These are phyloP conservation scores for Philopotamus ludificatus DNA, from an alignment of 1,140 invertebrate genomes.

Conservation along the genomic window DNA sequence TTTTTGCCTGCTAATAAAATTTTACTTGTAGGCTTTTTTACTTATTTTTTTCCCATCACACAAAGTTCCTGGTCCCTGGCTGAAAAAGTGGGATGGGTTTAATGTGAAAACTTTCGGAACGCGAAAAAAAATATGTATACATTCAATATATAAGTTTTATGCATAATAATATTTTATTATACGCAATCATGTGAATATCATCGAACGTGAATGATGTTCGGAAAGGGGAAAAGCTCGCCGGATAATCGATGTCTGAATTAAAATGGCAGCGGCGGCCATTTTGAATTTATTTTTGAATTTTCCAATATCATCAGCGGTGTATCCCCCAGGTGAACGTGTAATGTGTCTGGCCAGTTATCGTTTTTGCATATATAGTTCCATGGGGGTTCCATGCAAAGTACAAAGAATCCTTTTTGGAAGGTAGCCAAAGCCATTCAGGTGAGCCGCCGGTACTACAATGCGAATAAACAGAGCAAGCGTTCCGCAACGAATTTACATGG, in stretches of 20 bases:
- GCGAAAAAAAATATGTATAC: neutral
- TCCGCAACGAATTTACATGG: conserved; percentile 20
- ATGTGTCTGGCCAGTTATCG: neutral
- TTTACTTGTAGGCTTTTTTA: conserved; percentile 5
- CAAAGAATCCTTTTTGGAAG: neutral
- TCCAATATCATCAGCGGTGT: too few species aligned
- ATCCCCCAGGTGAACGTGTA: neutral
- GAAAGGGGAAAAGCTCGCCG: neutral
- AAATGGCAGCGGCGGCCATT: too few species aligned
- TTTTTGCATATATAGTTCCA: neutral
- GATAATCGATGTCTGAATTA: too few species aligned
- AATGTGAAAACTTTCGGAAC: neutral
- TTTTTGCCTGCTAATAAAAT: conserved; percentile 3
- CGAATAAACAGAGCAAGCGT: conserved; percentile 11
- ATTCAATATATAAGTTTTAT: neutral
- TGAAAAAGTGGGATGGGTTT: neutral
- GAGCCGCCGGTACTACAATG: neutral
- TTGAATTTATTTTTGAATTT: too few species aligned
- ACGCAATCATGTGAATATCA: neutral
- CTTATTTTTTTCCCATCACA: too few species aligned
- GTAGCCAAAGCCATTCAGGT: conserved; percentile 13
- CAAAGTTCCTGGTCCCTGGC: neutral
- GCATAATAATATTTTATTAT: neutral
- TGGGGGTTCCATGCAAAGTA: neutral
- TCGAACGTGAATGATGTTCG: neutral